Conservation (phyloP, 2,888 invertebrate genomes). For the Volucella zonaria region DNA sequence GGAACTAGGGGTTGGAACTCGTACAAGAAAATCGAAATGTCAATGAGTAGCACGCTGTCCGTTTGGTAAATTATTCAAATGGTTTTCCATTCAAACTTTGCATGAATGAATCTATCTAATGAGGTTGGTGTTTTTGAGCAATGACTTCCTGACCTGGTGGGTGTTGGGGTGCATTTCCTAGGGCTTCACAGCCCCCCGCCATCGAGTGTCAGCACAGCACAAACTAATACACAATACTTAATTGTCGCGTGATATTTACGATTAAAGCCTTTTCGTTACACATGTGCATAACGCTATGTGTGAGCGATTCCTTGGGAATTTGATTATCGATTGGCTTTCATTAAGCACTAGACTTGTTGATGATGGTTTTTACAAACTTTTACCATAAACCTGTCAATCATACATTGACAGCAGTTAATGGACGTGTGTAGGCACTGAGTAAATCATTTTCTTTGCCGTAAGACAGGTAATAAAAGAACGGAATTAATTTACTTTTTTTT, state of each 20-base stretch:
- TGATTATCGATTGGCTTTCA: constrained; percentile 55
- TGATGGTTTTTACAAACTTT: constrained; percentile 33
- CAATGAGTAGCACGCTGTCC: constrained; percentile 8
- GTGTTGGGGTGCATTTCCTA: constrained; percentile 19
- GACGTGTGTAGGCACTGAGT: neutral
- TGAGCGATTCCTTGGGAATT: constrained; percentile 25
- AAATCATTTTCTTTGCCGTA: no score
- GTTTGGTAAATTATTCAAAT: constrained; percentile 43
- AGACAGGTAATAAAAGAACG: no score
- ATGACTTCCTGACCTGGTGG: neutral
- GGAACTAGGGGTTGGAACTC: neutral
- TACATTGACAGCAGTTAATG: neutral
- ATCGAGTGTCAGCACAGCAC: constrained; percentile 31
- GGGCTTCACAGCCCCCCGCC: constrained; percentile 43
- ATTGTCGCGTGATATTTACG: constrained; percentile 64
- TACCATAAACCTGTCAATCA: constrained; percentile 2
- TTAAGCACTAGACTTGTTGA: constrained; percentile 45
- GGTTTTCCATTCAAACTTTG: constrained; percentile 25
- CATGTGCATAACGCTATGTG: constrained; percentile 6
- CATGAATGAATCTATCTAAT: constrained; percentile 19
- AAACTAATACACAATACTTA: constrained; percentile 34
- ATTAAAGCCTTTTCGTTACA: constrained; percentile 40
- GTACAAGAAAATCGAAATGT: constrained; percentile 15
- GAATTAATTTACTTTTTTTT: no score
- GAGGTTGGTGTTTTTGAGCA: neutral